Evolutionary conservation across 2,888 invertebrate species (phyloP).

Genomic region (Tachina fera): DNA sequence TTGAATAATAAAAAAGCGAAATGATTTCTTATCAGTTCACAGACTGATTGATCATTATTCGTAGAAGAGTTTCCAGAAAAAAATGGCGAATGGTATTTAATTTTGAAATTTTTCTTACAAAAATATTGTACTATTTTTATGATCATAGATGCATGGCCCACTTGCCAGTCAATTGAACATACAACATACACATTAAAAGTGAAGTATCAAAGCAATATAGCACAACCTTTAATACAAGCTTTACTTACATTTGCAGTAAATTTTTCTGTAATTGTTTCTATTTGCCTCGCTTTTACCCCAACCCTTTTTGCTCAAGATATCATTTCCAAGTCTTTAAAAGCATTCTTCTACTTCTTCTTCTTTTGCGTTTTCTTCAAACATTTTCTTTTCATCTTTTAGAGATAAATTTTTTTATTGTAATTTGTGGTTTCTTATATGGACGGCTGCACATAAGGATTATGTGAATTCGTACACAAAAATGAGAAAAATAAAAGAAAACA

Average conservation of each 20-base stretch:
- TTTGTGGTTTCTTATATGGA: constrained; percentile 39
- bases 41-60: no score
- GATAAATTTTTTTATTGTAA: constrained; percentile 1
- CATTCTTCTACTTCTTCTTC: neutral
- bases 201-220: neutral
- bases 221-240: neutral
- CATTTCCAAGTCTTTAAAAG: constrained; percentile 7
- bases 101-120: no score
- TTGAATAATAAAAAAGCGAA: no score
- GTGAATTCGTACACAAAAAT: neutral
- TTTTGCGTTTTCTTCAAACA: neutral
- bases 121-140: neutral
- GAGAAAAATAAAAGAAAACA: neutral
- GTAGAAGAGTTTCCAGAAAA: no score
- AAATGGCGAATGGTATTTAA: no score
- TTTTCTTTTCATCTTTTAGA: neutral
- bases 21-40: no score
- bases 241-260: neutral
- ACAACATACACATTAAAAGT: neutral
- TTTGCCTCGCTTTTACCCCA: neutral
- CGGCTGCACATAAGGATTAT: neutral
- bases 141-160: neutral
- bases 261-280: neutral
- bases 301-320: neutral
- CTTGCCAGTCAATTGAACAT: neutral